Base-by-base conservation (phyloP, 2,797 vertebrate genomes). In the Serranus cabrilla region DNA sequence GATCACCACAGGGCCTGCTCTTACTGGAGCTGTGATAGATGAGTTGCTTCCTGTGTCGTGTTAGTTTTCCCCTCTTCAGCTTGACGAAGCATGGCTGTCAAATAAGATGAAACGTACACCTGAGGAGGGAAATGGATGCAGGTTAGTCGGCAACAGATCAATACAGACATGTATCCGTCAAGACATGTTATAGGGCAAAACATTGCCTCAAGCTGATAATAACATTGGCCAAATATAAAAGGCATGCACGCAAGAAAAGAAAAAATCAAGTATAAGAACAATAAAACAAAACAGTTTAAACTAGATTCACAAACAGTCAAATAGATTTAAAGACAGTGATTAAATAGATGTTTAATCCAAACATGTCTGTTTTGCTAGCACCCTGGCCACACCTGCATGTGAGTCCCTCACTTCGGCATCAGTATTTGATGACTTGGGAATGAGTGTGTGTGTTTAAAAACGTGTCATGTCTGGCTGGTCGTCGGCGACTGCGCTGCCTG, bases 91-190 rank as follows among this genome's bases (percentile, higher is more conserved):
- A 16, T 11, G 12, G 23, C 50, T 20, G 69, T 68, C 55, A 39
- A 39, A 37, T 25, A 27, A 27, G 46, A 66, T 42, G 5, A 11
- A 43, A 63, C 37, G 45, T 57, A 58, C 8, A 23, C 67, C 78
- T 78, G 49, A 43, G 72, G 51, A 74, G 59, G 75, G 18, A 84
- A 79, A 81, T 1, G n/a, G 10, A 73, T 31, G 14, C 14, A 20
- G 7, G 18, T 66, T 34, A 62, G 39, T 11, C 1, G 46, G 37
- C 1, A 0, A 6, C 25, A 64, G 31, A 49, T 16, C 34, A 34
- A 54, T 27, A 11, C 1, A 23, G 9, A n/a, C 16, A 34, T 34
- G 21, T 1, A 1, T 20, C n/a, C n/a, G 20, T 57, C 20, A 42
- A 13, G 7, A 7, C 11, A 21, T 14, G 13, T 21, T 47, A 16